Conservation (phyloP, 2,113 vertebrate species). For the Puma concolor region DNA sequence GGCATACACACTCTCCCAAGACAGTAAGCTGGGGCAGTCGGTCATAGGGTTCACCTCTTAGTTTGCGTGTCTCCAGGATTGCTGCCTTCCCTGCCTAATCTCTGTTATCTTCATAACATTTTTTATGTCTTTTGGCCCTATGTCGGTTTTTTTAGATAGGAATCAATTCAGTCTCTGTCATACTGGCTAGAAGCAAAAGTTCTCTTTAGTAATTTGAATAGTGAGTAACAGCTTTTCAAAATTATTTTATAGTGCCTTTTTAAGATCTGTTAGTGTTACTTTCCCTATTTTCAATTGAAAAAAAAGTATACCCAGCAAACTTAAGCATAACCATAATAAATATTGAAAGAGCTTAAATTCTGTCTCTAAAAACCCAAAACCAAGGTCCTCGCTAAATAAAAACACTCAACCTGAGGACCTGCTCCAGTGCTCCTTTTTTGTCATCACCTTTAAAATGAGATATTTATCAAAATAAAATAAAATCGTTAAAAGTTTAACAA, state of each 20-base stretch:
- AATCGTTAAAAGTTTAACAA: neutral
- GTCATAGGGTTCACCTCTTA: neutral
- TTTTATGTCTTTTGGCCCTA: neutral
- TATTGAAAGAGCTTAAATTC: neutral
- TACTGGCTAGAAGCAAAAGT: constrained; percentile 5
- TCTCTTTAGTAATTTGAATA: constrained; percentile 22
- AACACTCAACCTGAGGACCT: neutral
- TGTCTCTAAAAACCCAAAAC: neutral
- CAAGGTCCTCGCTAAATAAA: no score
- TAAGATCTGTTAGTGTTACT: constrained; percentile 24
- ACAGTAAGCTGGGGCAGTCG: neutral
- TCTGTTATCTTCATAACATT: neutral
- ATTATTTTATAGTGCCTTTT: constrained; percentile 2
- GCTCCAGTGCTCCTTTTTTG: neutral
- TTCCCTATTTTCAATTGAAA: neutral
- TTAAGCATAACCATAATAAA: neutral
- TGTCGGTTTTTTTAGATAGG: neutral
- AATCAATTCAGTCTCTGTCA: neutral
- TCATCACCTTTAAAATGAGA: neutral
- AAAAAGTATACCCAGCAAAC: neutral
- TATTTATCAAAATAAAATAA: constrained; percentile 35
- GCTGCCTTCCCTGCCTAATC: neutral
- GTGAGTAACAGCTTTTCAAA: neutral
- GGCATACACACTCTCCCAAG: neutral
- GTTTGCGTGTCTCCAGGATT: neutral